These are phyloP conservation scores for Corapipo altera DNA, from an alignment of 2,113 vertebrate species.

Conservation along the genomic window DNA sequence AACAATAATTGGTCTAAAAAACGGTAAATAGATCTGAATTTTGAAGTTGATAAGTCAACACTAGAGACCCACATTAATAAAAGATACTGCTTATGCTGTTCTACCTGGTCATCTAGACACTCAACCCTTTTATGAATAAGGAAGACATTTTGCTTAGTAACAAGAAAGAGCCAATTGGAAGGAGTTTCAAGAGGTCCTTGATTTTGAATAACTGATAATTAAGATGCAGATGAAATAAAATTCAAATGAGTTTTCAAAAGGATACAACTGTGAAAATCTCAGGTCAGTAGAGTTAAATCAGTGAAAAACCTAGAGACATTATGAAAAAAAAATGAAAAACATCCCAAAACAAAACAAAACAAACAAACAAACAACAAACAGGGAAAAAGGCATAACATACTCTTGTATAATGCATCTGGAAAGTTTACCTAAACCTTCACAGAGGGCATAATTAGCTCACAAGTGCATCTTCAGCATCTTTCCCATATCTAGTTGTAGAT, in stretches of 20 bases:
- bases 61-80: not conserved
- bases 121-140: not conserved
- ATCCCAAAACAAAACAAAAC: not conserved
- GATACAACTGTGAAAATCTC: not conserved
- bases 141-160: not conserved
- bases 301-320: not conserved
- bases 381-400: not conserved
- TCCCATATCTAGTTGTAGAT: not conserved
- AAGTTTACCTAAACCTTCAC: not conserved
- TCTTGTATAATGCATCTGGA: no score
- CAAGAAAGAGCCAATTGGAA: not conserved
- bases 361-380: not conserved
- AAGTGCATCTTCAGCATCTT: not conserved
- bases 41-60: not conserved
- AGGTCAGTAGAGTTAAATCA: not conserved
- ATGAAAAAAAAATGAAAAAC: not conserved
- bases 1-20: not conserved
- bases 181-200: not conserved
- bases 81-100: not conserved
- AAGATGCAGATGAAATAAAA: not conserved
- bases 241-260: not conserved
- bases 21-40: not conserved
- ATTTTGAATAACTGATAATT: not conserved
- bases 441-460: not conserved
- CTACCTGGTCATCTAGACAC: not conserved